phyloP scores from a whole-genome alignment of 2,888 invertebrate species.

The Caenorhabditis japonica region DNA sequence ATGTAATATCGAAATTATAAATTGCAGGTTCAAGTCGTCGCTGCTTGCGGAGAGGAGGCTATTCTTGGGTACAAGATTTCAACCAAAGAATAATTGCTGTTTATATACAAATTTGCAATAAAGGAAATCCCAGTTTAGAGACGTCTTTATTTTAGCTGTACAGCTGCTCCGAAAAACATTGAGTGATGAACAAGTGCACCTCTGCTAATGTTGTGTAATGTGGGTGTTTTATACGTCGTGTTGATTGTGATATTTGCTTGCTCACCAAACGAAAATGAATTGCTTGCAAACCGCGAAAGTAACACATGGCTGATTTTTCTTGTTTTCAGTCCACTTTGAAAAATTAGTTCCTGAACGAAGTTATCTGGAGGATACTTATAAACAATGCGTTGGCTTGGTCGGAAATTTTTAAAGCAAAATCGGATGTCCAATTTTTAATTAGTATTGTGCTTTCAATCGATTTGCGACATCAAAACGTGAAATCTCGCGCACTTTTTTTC shows the following conservation, averaged over 20 bases:
- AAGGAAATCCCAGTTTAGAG: constrained; percentile 28
- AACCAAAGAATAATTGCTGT: constrained; percentile 70
- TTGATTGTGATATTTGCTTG: constrained; percentile 47
- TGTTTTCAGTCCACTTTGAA: not conserved
- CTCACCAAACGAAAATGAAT: constrained; percentile 41
- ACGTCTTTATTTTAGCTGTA: constrained; percentile 6
- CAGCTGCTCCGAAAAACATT: constrained; percentile 34
- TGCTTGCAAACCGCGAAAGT: constrained; percentile 43
- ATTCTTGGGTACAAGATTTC: constrained; percentile 75
- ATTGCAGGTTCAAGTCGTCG: constrained; percentile 69
- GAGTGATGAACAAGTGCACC: constrained; percentile 36
- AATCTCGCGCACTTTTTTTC: too few species aligned
- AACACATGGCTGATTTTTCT: constrained; percentile 6
- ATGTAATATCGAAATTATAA: not conserved
- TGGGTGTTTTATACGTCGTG: constrained; percentile 48
- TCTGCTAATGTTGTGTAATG: constrained; percentile 32
- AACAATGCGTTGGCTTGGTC: too few species aligned
- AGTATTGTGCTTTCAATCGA: too few species aligned
- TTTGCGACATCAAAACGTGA: too few species aligned
- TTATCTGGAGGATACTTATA: too few species aligned
- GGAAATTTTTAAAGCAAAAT: too few species aligned
- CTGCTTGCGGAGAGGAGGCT: constrained; percentile 76
- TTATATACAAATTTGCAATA: constrained; percentile 33
- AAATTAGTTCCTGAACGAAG: too few species aligned
- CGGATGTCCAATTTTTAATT: too few species aligned